A percentile compares a stretch with the other conserved stretches of the same genome.
These are phyloP conservation scores for Syngnathus floridae DNA, from an alignment of 2,113 vertebrate genomes.

Conservation along the genomic window DNA sequence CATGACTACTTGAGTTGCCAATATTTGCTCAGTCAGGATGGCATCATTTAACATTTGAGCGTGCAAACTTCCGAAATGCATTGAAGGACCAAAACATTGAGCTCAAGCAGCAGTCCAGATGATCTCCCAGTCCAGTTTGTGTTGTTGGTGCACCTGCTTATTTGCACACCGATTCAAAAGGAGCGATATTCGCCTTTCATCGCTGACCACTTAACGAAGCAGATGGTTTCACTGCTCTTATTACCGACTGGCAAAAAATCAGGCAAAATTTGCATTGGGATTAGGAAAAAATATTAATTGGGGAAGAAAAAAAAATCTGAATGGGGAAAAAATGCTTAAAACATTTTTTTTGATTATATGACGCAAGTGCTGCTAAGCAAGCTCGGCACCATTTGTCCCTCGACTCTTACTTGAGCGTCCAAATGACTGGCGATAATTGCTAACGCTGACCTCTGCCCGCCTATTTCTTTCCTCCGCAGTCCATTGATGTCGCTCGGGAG, in stretches of 20 bases:
- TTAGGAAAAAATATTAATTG: too few relatives aligned
- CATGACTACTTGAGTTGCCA: background rate
- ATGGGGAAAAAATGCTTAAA: too few relatives aligned
- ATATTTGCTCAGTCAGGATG: background rate
- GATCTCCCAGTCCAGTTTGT: slow-evolving; percentile 16
- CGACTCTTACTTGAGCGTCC: background rate
- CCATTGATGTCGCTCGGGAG: slow-evolving; percentile 29
- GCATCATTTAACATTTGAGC: background rate
- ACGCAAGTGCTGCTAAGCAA: background rate
- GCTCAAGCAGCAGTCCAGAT: background rate
- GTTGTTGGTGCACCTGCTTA: slow-evolving; percentile 24
- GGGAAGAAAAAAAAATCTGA: too few relatives aligned
- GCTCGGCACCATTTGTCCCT: background rate
- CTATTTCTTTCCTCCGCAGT: slow-evolving; percentile 16
- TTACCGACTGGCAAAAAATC: background rate
- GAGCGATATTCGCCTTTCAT: slow-evolving; percentile 42
- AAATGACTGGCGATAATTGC: slow-evolving; percentile 37
- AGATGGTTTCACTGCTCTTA: slow-evolving; percentile 14
- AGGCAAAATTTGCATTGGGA: too few relatives aligned
- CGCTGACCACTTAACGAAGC: slow-evolving; percentile 18
- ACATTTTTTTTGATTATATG: too few relatives aligned
- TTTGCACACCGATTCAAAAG: slow-evolving; percentile 4
- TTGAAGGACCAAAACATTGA: background rate
- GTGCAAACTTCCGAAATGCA: background rate
- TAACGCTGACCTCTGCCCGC: slow-evolving; percentile 30